Evolutionary conservation across 2,888 invertebrate genomes (phyloP).

Genomic region (Phytoseiulus persimilis): DNA sequence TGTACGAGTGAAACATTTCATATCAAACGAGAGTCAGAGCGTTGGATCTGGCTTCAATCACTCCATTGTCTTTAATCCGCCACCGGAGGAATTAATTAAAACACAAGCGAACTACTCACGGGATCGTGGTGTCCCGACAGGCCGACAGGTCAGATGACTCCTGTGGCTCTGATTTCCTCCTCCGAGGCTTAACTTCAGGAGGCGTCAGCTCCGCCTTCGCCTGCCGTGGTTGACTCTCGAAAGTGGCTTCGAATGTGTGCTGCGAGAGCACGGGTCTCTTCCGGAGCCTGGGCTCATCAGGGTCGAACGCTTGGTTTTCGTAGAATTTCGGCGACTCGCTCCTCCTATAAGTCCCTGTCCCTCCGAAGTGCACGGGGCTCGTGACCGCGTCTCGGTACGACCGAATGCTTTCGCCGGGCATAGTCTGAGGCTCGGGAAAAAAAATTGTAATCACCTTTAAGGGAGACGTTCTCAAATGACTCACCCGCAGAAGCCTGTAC

Average conservation of each 20-base stretch:
- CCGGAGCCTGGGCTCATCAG: conserved; percentile 23
- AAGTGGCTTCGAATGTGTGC: conserved; percentile 20
- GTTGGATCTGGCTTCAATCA: neutral
- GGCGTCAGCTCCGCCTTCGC: conserved; percentile 11
- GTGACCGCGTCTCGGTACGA: conserved; percentile 32
- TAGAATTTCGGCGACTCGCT: conserved; percentile 36
- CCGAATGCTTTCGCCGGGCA: conserved; percentile 32
- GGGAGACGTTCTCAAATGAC: too few relatives aligned
- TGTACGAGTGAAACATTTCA: too few relatives aligned
- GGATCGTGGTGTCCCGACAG: conserved; percentile 7
- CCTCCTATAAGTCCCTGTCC: conserved; percentile 28
- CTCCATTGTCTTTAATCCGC: too few relatives aligned
- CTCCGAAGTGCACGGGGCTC: conserved; percentile 28
- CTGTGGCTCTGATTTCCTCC: neutral
- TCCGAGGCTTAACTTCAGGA: conserved; percentile 28
- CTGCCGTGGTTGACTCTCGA: neutral
- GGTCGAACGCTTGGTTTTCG: conserved; percentile 22
- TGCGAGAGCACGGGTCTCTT: neutral
- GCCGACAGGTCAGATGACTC: neutral
- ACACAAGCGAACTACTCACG: neutral
- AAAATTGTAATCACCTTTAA: too few relatives aligned
- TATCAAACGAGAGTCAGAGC: neutral
- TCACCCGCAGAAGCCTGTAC: too few relatives aligned
- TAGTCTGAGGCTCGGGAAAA: neutral
- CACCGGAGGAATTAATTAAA: too few relatives aligned